Evolutionary conservation across 2,888 invertebrate species (phyloP), one percentile per base, ranked within the genome.

Genomic region (Campoletis raptor): DNA sequence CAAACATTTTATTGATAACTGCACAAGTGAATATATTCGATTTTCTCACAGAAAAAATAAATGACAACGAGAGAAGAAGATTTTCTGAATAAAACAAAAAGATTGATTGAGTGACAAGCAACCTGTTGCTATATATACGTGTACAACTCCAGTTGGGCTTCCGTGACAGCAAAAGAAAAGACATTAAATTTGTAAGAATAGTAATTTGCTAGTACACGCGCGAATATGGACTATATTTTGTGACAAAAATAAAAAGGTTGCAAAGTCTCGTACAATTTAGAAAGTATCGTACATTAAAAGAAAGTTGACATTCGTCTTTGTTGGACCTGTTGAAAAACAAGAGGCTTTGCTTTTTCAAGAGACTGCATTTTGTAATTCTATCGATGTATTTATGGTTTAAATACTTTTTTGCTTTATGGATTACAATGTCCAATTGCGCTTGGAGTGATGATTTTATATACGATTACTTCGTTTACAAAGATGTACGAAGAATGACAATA

Each of bases 401-500:
- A 64, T 79, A 80, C 45, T 57, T 80, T 12, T 57, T 83, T 4
- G 12, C 52, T 1, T 36, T 80, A 61, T 74, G 36, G 24, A 48
- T 69, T 21, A 37, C 52, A 18, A 48, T 21, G 4, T 30, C n/a
- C 42, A 30, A 73, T 36, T 40, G 24, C 4, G 61, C 61, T 18
- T 67, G 40, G 12, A 67, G 54, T 24, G 64, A 86, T 54, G 48
- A 81, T 69, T 78, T 83, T 9, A 61, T 73, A 64, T 67, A 81
- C 15, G 83, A 86, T 61, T 86, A 86, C 74, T 86, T 83, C 36
- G n/a, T 61, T 9, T 36, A 81, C 40, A 83, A 83, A 73, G 69
- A 52, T 57, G 83, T 86, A 15, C 15, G 80, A 1, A 52, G 73
- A 42, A 40, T 86, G n/a, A 86, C 83, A 42, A 9, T 73, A 77